Evolutionary conservation across 37 sponge, comb jelly and placozoan species (phyloP), one percentile per base, ranked within the genome.

Genomic region (Axinella damicornis): DNA sequence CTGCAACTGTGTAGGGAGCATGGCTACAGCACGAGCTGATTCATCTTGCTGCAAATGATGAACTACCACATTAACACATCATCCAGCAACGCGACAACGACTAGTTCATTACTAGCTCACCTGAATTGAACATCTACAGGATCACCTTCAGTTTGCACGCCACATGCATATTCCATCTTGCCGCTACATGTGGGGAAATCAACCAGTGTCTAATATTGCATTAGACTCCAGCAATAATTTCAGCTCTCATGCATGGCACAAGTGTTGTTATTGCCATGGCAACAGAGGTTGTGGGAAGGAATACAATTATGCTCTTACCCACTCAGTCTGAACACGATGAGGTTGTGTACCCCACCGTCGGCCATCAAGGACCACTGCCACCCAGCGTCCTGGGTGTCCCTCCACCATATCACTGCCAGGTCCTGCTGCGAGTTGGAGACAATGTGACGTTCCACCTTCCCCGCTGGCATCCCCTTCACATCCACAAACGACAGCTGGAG

Each of bases 351-450:
- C 18, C 55, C 61, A 24, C 66, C 64, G 32, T 56, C 57, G 20
- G 77, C 70, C 55, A 76, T 66, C 9, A 70, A 76, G 62, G 83
- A 83, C 83, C 83, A 82, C 46, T 22, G 46, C 59, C 74, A 74
- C 11, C 79, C 80, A 35, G 57, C 61, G 14, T 78, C 83, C 34
- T 71, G 72, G 2, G 36, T 54, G 61, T 82, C 72, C 46, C 55
- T 76, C 83, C 87, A 85, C 87, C 91, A 91, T 12, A 91, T 19
- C 18, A 54, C 90, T 28, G 71, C 85, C 54, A 89, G 73, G 41
- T 84, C 85, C 21, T 30, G 41, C 35, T 64, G 70, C 9, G 34
- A 56, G 65, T 89, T 89, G 57, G 60, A 22, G n/a, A 22, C 39
- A 40, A 89, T n/a, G 63, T 83, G 89, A 57, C 79, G 46, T 2